Evolutionary conservation across 1,140 invertebrate species (phyloP).

Genomic region (Eubasilissa regina): DNA sequence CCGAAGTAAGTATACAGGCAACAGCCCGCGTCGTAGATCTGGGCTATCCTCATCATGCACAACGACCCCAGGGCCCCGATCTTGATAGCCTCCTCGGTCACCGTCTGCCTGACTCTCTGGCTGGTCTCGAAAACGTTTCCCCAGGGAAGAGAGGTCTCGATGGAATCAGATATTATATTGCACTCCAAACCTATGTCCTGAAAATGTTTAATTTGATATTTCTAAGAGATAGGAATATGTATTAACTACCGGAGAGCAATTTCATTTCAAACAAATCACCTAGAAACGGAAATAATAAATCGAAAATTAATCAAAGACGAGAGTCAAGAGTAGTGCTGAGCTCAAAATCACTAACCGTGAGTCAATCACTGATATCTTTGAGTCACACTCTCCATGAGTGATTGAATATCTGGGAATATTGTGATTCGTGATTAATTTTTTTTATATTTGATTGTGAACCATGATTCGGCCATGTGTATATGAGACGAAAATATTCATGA

Average conservation of each 20-base stretch:
- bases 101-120: slow-evolving; percentile 76
- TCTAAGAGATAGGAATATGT: too few species aligned
- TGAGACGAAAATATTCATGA: too few species aligned
- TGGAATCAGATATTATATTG: slow-evolving; percentile 80
- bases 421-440: too few species aligned
- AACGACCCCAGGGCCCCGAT: slow-evolving; percentile 63
- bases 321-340: not conserved
- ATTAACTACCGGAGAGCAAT: not conserved
- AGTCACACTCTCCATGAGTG: too few species aligned
- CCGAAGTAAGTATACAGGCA: slow-evolving; percentile 86
- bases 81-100: slow-evolving; percentile 76
- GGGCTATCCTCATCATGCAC: slow-evolving; percentile 78
- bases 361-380: too few species aligned
- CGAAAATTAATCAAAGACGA: not conserved
- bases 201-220: too few species aligned
- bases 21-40: slow-evolving; percentile 83
- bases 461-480: too few species aligned
- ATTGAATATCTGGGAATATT: too few species aligned
- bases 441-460: too few species aligned
- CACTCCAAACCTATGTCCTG: slow-evolving; percentile 82
- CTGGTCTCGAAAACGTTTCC: slow-evolving; percentile 79
- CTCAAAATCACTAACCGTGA: not conserved
- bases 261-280: not conserved
- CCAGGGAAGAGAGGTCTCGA: slow-evolving; percentile 87
- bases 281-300: not conserved